These are phyloP conservation scores for Drosophila maculinotata DNA, from an alignment of 2,888 invertebrate genomes.

Conservation along the genomic window DNA sequence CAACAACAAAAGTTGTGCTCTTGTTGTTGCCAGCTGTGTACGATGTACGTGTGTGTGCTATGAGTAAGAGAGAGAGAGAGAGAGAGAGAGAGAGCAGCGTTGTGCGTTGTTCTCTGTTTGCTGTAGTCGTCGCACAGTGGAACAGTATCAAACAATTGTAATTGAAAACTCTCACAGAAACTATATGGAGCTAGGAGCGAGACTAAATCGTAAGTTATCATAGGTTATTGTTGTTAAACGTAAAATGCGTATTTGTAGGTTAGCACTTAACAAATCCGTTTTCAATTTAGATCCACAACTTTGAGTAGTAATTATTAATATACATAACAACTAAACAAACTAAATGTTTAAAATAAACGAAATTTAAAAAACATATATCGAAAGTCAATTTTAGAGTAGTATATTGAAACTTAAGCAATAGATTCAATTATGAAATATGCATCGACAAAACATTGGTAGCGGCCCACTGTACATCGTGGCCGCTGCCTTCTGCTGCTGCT, in stretches of 20 bases:
- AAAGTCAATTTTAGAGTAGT: too few species aligned
- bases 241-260: too few species aligned
- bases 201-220: too few species aligned
- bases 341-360: too few species aligned
- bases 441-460: background rate
- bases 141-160: background rate
- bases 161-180: background rate
- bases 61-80: conserved; percentile 32
- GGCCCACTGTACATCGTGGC: conserved; percentile 43
- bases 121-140: conserved; percentile 47
- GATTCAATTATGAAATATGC: background rate
- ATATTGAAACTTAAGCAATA: too few species aligned
- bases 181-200: too few species aligned
- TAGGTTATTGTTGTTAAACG: too few species aligned
- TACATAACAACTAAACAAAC: too few species aligned
- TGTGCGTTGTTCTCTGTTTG: conserved; percentile 77
- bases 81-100: conserved; percentile 49
- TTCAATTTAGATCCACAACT: too few species aligned
- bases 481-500: conserved; percentile 28
- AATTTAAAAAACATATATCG: too few species aligned
- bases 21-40: conserved; percentile 72
- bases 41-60: conserved; percentile 28
- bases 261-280: too few species aligned
- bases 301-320: too few species aligned
- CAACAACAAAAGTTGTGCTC: conserved; percentile 69